Percentiles rank a stretch among this genome's conserved stretches.
phyloP scores from a whole-genome alignment of 30 jellyfish, hydroid and myxozoan species.

The Chrysaora quinquecirrha region DNA sequence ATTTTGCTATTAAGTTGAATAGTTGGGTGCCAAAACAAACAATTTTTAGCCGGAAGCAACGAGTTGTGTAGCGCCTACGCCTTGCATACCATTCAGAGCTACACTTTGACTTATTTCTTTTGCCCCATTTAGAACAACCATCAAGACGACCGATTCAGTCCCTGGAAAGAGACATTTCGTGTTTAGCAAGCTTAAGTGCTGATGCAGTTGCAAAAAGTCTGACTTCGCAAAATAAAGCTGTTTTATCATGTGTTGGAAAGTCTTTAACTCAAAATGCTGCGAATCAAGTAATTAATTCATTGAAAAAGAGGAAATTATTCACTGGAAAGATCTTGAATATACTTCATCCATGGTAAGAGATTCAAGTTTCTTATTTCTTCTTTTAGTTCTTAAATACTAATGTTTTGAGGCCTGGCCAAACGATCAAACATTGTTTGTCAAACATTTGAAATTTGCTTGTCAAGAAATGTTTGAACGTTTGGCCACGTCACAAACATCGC shows the following conservation, averaged over 20 bases:
- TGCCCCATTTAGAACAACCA: not conserved
- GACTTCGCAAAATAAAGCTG: conserved; percentile 33
- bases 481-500: too few relatives aligned
- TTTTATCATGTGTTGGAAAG: conserved; percentile 48
- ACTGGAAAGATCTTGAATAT: conserved; percentile 64
- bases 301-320: conserved; percentile 56
- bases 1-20: not conserved
- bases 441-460: too few relatives aligned
- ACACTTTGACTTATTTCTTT: not conserved
- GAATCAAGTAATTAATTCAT: conserved; percentile 38
- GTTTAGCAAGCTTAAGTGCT: conserved; percentile 35
- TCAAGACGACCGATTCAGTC: not conserved
- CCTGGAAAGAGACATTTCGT: conserved; percentile 35
- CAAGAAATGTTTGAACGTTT: too few relatives aligned
- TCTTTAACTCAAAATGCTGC: conserved; percentile 68
- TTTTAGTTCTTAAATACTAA: not conserved
- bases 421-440: too few relatives aligned
- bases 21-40: not conserved
- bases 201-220: conserved; percentile 55
- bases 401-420: not conserved
- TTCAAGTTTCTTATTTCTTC: not conserved
- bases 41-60: too few relatives aligned
- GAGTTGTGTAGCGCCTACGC: not conserved
- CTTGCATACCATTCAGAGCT: not conserved
- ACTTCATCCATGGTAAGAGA: conserved; percentile 66